Percentiles rank a stretch among this genome's conserved stretches.
These are phyloP conservation scores for Tor tambroides DNA, from an alignment of 2,113 vertebrate genomes.

Conservation along the genomic window DNA sequence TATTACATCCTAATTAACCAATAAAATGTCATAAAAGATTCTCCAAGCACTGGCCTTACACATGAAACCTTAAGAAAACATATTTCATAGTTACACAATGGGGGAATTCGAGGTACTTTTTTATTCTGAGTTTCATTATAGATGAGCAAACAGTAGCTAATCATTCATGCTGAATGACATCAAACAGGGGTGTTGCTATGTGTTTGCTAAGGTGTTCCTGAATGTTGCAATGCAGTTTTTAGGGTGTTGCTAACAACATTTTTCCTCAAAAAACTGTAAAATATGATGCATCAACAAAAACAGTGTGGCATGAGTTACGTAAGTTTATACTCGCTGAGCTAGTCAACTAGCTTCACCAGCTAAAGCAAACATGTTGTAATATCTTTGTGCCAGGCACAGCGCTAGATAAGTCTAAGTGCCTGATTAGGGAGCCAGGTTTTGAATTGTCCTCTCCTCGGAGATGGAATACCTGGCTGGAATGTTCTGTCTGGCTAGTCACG, in stretches of 20 bases:
- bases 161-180: not conserved
- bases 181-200: not conserved
- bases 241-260: not conserved
- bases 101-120: not conserved
- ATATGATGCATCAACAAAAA: not conserved
- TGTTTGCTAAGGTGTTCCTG: not conserved
- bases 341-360: not conserved
- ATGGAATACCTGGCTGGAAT: not conserved
- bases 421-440: not conserved
- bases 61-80: not conserved
- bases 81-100: not conserved
- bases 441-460: not conserved
- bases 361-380: conserved; percentile 7
- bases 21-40: not conserved
- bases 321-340: not conserved
- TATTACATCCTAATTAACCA: conserved; percentile 37
- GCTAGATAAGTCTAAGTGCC: not conserved
- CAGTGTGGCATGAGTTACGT: not conserved
- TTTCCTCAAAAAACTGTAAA: not conserved
- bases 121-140: not conserved
- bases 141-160: not conserved
- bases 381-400: conserved; percentile 3
- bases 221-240: not conserved
- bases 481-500: not conserved
- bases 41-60: not conserved